phyloP scores from a whole-genome alignment of 2,888 invertebrate species.

The Byasa hedistus region DNA sequence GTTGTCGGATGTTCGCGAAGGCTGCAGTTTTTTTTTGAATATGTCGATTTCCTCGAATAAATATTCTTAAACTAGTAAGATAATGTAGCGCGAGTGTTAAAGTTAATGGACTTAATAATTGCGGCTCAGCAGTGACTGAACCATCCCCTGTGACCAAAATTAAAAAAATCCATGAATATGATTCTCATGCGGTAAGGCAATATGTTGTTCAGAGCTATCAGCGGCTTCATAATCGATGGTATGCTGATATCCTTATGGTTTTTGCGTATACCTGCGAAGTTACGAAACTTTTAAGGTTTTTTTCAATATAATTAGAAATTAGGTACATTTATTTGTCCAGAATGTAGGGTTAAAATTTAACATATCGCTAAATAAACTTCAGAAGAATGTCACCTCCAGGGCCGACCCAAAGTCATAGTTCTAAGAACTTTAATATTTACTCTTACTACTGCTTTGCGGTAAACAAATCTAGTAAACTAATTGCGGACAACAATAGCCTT shows the following conservation, averaged over 20 bases:
- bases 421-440: no score
- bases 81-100: slow-evolving; percentile 5
- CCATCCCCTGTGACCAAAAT: slow-evolving; percentile 69
- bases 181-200: slow-evolving; percentile 69
- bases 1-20: no score
- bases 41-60: neutral
- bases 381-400: no score
- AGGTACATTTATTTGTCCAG: neutral
- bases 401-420: no score
- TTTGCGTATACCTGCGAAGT: slow-evolving; percentile 59
- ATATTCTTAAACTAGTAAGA: slow-evolving; percentile 24
- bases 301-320: no score
- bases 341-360: no score
- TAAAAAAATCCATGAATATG: slow-evolving; percentile 71
- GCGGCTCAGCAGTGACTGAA: slow-evolving; percentile 68
- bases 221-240: slow-evolving; percentile 63
- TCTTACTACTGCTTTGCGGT: neutral
- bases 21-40: no score
- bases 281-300: neutral
- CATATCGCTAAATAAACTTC: no score
- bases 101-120: slow-evolving; percentile 10
- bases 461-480: neutral
- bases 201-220: slow-evolving; percentile 61
- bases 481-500: neutral
- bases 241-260: slow-evolving; percentile 65